Percentiles rank a stretch among this genome's conserved stretches.
Evolutionary conservation across 1,140 invertebrate species (phyloP).

Genomic region (Drosophila pseudoananassae): DNA sequence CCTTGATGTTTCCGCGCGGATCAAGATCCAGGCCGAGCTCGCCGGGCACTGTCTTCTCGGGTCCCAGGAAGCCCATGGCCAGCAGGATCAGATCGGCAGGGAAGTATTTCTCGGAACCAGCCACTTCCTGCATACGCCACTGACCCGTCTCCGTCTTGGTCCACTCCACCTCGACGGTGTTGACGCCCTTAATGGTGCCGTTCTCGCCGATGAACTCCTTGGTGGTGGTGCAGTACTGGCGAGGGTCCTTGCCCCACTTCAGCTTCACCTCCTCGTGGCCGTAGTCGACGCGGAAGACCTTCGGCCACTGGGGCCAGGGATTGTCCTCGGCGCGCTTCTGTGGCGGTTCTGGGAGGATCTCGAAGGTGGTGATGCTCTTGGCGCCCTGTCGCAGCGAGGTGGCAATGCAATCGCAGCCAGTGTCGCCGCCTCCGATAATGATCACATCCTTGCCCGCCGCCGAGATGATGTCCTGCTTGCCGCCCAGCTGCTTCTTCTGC

Average conservation of each 20-base stretch:
- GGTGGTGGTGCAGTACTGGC: conserved; percentile 96
- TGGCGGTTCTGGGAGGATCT: conserved; percentile 97
- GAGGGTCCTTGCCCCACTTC: conserved; percentile 96
- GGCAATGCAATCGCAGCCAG: conserved; percentile 99
- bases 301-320: conserved; percentile 99
- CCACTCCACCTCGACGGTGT: conserved; percentile 96
- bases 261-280: conserved; percentile 98
- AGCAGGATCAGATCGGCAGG: conserved; percentile 96
- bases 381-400: conserved; percentile 98
- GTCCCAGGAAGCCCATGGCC: conserved; percentile 99
- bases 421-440: conserved; percentile 99
- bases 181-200: conserved; percentile 95
- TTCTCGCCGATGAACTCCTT: conserved; percentile 97
- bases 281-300: conserved; percentile 98
- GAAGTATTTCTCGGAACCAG: conserved; percentile 92
- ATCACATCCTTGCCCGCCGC: conserved; percentile 98
- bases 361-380: conserved; percentile 98
- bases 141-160: conserved; percentile 94
- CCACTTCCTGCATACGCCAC: conserved; percentile 97
- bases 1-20: conserved; percentile 96
- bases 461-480: conserved; percentile 86
- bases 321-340: conserved; percentile 92
- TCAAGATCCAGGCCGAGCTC: conserved; percentile 94
- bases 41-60: conserved; percentile 94
- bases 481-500: conserved; percentile 97